Evolutionary conservation across 1,140 invertebrate genomes (phyloP).

Genomic region (Cheumatopsyche charites): DNA sequence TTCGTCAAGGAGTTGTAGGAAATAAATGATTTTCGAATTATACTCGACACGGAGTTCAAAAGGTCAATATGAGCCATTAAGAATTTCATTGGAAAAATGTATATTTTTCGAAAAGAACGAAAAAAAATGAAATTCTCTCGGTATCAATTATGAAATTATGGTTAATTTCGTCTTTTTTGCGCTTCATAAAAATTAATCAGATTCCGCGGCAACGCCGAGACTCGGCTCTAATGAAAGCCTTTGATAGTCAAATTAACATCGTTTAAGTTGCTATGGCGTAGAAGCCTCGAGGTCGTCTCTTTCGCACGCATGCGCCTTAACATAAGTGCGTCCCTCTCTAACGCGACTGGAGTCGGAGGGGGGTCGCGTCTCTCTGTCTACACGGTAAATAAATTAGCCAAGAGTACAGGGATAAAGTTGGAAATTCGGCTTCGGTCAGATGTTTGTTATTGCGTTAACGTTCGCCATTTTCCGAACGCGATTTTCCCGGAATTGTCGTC

Average conservation of each 20-base stretch:
- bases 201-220: conserved; percentile 36
- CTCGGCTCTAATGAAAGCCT: conserved; percentile 38
- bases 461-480: too few relatives aligned
- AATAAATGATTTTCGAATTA: too few relatives aligned
- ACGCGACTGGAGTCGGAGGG: not conserved
- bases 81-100: too few relatives aligned
- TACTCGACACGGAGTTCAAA: too few relatives aligned
- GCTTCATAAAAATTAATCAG: conserved; percentile 41
- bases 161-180: conserved; percentile 36
- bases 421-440: not conserved
- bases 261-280: conserved; percentile 38
- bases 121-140: conserved; percentile 32
- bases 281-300: conserved; percentile 10
- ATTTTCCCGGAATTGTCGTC: too few relatives aligned
- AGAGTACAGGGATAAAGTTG: conserved; percentile 2
- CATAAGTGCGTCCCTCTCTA: not conserved
- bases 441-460: not conserved
- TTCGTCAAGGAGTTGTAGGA: too few relatives aligned
- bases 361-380: not conserved
- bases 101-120: not conserved
- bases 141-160: conserved; percentile 39
- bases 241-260: conserved; percentile 41
- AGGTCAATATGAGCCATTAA: too few relatives aligned
- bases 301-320: not conserved
- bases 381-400: conserved; percentile 38